Base-by-base conservation (phyloP, 1,140 invertebrate species). In the Danaus melanippus region DNA sequence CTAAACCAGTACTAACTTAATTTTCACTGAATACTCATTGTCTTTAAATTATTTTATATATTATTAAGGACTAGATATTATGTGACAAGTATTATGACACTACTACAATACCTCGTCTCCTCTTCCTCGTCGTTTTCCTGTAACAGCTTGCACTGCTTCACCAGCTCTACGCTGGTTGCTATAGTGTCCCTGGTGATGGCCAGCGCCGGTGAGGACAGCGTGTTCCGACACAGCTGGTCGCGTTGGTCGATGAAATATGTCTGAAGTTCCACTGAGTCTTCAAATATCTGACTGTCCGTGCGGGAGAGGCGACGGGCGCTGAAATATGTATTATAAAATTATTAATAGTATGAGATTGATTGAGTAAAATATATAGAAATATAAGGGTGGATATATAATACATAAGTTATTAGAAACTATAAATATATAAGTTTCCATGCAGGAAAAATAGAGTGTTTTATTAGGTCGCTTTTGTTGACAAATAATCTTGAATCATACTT, bases 221-320 rank as follows among this genome's bases (percentile, higher is more conserved):
- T 95, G 71, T 91, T 90, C 45, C 91, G 91, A 67, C 95, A 97
- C 0, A 95, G 84, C 54, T 90, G 86, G 56, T 94, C 92, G 0
- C 93, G 82, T 56, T 93, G 93, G 46, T 92, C 91, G 47, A 99
- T 94, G 76, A 97, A 99, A 84, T 93, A 97, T 0, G 93, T 91
- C 77, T 99, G 97, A 50, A 99, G 88, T 71, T 98, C 97, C 41
- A 98, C 91, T 0, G 97, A 94, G 80, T 99, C 97, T 79, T 98
- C 95, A 88, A 98, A 97, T 9, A 96, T 92, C 84, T 98, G 93
- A 0, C 97, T 98, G 86, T 99, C 96, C 0, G 95, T 95, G 5
- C 95, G 90, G 0, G 96, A 96, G 2, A 97, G 83, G 57, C 92
- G 91, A 8, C 98, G 90, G 0, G 97, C 97, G 72, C 95, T 86